These are phyloP conservation scores for Ammodytes dubius DNA, from an alignment of 2,113 vertebrate species.

Conservation along the genomic window DNA sequence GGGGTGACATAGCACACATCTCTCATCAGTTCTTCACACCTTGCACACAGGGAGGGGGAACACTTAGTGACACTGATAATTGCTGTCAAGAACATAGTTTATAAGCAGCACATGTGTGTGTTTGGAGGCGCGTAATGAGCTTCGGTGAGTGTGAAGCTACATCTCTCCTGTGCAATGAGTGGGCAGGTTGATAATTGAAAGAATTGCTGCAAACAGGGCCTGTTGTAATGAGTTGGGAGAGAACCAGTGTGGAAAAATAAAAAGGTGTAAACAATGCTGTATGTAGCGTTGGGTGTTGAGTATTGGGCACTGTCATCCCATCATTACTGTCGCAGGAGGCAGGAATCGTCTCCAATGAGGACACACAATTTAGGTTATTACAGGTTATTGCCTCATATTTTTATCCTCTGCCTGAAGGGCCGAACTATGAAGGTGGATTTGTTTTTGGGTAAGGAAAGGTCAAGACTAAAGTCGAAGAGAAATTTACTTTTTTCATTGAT, in stretches of 20 bases:
- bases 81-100: slow-evolving; percentile 44
- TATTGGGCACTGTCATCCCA: background rate
- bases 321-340: background rate
- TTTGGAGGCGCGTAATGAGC: slow-evolving; percentile 18
- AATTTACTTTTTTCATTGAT: background rate
- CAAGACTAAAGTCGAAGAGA: too few species aligned
- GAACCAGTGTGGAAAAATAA: slow-evolving; percentile 21
- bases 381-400: background rate
- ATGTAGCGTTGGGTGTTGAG: background rate
- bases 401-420: background rate
- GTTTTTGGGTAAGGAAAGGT: background rate
- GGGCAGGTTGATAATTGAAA: slow-evolving; percentile 46
- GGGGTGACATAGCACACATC: background rate
- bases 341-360: background rate
- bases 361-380: background rate
- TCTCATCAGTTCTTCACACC: slow-evolving; percentile 36
- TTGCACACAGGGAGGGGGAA: background rate
- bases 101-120: slow-evolving; percentile 2
- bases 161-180: slow-evolving; percentile 36
- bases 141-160: slow-evolving; percentile 3
- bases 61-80: slow-evolving; percentile 58
- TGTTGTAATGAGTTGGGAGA: slow-evolving; percentile 52
- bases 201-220: slow-evolving; percentile 16
- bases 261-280: slow-evolving; percentile 8
- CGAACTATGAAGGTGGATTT: background rate